Evolutionary conservation across 1,140 invertebrate genomes (phyloP).

Genomic region (Mizuhopecten yessoensis): DNA sequence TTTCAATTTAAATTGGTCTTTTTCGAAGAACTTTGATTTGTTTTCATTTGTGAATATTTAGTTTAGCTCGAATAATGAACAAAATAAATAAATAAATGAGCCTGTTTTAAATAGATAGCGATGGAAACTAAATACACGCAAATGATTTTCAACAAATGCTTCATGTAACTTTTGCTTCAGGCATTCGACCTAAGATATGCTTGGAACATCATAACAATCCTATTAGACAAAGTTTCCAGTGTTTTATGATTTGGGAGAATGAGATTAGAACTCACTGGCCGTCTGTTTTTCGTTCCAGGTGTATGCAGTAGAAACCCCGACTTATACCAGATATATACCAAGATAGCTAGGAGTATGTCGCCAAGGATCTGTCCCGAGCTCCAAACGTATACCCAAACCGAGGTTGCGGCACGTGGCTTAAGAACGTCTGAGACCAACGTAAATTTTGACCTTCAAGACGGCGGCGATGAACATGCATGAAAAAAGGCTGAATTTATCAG

Average conservation of each 20-base stretch:
- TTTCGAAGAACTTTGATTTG: too few relatives aligned
- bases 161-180: background rate
- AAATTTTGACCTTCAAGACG: slow-evolving; percentile 34
- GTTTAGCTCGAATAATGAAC: too few relatives aligned
- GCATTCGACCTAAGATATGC: background rate
- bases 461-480: background rate
- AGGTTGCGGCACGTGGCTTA: background rate
- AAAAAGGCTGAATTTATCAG: background rate
- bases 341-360: background rate
- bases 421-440: slow-evolving; percentile 31
- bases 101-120: too few relatives aligned
- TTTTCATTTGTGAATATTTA: too few relatives aligned
- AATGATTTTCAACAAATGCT: background rate
- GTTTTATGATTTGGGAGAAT: background rate
- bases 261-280: background rate
- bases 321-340: slow-evolving; percentile 23
- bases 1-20: too few relatives aligned
- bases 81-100: too few relatives aligned
- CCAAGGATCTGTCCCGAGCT: background rate
- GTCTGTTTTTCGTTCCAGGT: slow-evolving; percentile 7
- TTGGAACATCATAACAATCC: background rate
- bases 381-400: background rate
- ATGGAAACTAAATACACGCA: too few relatives aligned
- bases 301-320: slow-evolving; percentile 24
- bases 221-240: background rate